Evolutionary conservation across 2,797 vertebrate genomes (phyloP), one percentile per base, ranked within the genome.

Genomic region (Dipus sagitta): DNA sequence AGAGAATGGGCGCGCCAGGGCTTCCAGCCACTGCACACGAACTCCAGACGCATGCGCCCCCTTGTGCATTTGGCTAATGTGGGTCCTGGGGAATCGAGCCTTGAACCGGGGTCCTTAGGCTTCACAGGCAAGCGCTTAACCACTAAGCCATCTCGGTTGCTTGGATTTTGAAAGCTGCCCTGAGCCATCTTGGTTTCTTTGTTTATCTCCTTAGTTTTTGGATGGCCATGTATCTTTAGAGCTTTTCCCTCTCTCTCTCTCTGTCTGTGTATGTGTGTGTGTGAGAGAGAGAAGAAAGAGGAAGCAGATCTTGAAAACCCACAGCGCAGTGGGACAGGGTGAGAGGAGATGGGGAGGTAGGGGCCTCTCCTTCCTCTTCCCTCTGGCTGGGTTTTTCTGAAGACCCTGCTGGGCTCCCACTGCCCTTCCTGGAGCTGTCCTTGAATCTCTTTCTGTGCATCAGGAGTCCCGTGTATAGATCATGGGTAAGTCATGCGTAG

Each of bases 61-160:
- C n/a, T n/a, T n/a, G n/a, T n/a, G n/a, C n/a, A n/a, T n/a, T n/a
- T n/a, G n/a, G n/a, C n/a, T n/a, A n/a, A n/a, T n/a, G n/a, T n/a
- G n/a, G n/a, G n/a, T n/a, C n/a, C n/a, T n/a, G n/a, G n/a, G n/a
- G n/a, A n/a, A n/a, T n/a, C n/a, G n/a, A n/a, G n/a, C n/a, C n/a
- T n/a, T n/a, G n/a, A n/a, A n/a, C n/a, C n/a, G n/a, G n/a, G n/a
- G n/a, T n/a, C n/a, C n/a, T n/a, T n/a, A n/a, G n/a, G n/a, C n/a
- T n/a, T n/a, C n/a, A n/a, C n/a, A n/a, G n/a, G n/a, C n/a, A n/a
- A n/a, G n/a, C n/a, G n/a, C n/a, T n/a, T n/a, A n/a, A n/a, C n/a
- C n/a, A n/a, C 20, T 54, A 21, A 34, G n/a, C 38, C 7, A 3
- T n/a, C 26, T 17, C 13, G n/a, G 76, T 14, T 1, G 0, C n/a